Conservation (phyloP, 2,888 invertebrate genomes). For the Eudasyphora cyanicolor region DNA sequence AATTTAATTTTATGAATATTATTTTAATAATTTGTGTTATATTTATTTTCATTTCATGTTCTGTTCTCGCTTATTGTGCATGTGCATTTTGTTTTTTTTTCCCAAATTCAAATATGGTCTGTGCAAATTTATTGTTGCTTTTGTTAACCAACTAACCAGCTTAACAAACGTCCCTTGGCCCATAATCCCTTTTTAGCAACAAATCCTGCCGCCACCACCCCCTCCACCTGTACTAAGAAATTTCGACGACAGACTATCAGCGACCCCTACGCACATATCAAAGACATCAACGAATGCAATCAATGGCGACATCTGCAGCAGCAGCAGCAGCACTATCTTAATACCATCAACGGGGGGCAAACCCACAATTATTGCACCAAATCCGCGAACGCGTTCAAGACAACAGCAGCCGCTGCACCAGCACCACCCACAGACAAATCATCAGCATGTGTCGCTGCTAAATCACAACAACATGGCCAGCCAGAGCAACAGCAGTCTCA, state of each 20-base stretch:
- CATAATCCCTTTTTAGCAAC: conserved; percentile 80
- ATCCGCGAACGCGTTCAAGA: conserved; percentile 70
- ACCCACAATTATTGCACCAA: conserved; percentile 71
- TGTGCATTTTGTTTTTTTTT: conserved; percentile 49
- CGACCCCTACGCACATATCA: conserved; percentile 77
- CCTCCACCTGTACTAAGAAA: conserved; percentile 72
- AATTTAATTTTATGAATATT: background rate
- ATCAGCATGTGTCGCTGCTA: conserved; percentile 61
- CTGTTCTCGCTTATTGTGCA: background rate
- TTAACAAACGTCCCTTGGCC: conserved; percentile 65
- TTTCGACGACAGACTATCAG: conserved; percentile 77
- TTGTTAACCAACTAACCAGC: conserved; percentile 56
- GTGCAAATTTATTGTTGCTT: conserved; percentile 40
- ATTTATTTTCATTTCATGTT: conserved; percentile 21
- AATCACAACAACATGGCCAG: conserved; percentile 69
- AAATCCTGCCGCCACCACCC: conserved; percentile 70
- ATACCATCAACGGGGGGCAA: conserved; percentile 46
- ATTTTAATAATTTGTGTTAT: background rate
- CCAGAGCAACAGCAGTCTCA: conserved; percentile 59
- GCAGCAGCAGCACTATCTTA: conserved; percentile 43
- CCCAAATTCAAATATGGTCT: background rate
- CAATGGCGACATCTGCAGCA: conserved; percentile 49
- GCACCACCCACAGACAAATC: conserved; percentile 63
- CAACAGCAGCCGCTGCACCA: conserved; percentile 66
- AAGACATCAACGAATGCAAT: conserved; percentile 69